phyloP scores from a whole-genome alignment of 2,113 vertebrate genomes.

The Laticauda colubrina region DNA sequence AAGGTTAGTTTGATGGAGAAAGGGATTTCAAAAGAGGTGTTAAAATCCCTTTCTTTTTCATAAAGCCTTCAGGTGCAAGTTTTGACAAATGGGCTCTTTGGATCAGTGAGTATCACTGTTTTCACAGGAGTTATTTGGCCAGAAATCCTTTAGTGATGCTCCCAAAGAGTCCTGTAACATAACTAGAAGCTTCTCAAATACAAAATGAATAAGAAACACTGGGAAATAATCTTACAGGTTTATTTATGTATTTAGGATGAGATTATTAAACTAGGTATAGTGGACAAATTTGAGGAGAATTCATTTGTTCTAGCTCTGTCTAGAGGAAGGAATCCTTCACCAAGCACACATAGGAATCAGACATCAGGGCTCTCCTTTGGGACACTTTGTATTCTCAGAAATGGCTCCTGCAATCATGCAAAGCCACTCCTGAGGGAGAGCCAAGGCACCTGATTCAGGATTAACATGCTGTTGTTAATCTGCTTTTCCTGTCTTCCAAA shows the following conservation, averaged over 20 bases:
- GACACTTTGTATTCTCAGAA: background rate
- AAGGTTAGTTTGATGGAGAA: background rate
- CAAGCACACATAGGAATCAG: background rate
- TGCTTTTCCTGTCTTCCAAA: background rate
- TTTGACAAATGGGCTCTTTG: background rate
- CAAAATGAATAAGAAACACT: background rate
- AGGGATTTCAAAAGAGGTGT: background rate
- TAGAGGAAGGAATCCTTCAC: background rate
- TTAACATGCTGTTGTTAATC: background rate
- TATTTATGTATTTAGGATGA: background rate
- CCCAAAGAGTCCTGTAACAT: background rate
- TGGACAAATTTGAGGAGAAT: background rate
- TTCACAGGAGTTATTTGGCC: background rate
- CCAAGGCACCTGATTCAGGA: background rate
- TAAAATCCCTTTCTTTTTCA: background rate
- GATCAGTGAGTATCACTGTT: background rate
- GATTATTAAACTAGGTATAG: background rate
- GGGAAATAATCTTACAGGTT: background rate
- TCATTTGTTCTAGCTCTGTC: background rate
- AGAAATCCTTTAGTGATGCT: background rate
- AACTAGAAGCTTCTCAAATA: background rate
- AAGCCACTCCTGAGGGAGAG: background rate
- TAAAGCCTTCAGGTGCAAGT: background rate
- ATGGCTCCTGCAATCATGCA: background rate
- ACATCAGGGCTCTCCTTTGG: background rate